Evolutionary conservation across 2,888 invertebrate genomes (phyloP), one percentile per base, ranked within the genome.

Genomic region (Helobdella robusta): DNA sequence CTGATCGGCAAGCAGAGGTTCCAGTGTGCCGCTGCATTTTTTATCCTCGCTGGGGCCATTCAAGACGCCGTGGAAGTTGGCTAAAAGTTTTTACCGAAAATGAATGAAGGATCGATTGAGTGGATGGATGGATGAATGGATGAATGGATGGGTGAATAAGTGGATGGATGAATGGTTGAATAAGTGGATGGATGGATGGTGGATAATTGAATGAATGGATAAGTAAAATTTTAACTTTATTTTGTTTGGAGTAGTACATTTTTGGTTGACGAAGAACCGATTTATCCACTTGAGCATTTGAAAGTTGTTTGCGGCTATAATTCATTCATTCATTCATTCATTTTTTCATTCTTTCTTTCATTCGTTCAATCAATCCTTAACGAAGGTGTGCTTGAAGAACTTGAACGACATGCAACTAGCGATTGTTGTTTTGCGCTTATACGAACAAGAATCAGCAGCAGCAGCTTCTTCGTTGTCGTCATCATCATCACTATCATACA

Each of bases 1-100:
- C 81, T 99, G 50, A 84, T 99, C 46, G 91, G 97, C 2, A 73
- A 90, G 76, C 97, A 98, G 80, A 76, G 95, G 60, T 99, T 97
- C 78, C 89, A 91, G 68, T 95, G 98, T 76, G 97, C 98, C 0
- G 97, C 95, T 0, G 98, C 95, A 0, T 98, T 99, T 82, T 99
- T 99, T 81, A 83, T 99, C 64, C 82, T 99, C 4, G 95, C 92
- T 28, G 93, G 92, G 28, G 89, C 91, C 36, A 81, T 99, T 35
- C 87, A 89, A 73, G 98, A 98, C 80, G 97, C 97, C 3, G 85
- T 98, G 64, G 94, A 97, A 84, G 90, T 89, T 28, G 34, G 34
- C 6, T 8, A 59, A 30, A 40, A 18, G 11, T 15, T 18, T 46
- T 46, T 2, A n/a, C 20, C 20, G 20, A 1, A 46, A 4, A 52